Base-by-base conservation (phyloP, 2,888 invertebrate species). In the Eumacrocentrus americanus region DNA sequence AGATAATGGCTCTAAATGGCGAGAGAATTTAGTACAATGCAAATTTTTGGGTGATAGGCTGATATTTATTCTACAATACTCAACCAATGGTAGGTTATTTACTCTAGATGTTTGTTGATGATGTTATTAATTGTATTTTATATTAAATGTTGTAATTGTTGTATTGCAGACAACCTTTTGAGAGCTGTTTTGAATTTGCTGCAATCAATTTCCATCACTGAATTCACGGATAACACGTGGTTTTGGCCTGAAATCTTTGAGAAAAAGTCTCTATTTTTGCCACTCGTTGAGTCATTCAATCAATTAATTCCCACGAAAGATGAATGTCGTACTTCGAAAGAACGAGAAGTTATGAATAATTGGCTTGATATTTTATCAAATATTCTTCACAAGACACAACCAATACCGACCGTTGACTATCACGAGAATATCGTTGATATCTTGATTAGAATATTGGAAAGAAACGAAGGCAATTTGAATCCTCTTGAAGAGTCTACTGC, bases 61-160 rank as follows among this genome's bases (percentile, higher is more conserved):
- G 42, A 85, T 85, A 65, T 92, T 89, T 73, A 90, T 94, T 64
- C 80, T 94, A 59, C 84, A 84, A 57, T 92, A 90, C 78, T 92
- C 92, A 0, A 87, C 88, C 9, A 90, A 89, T 74, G 72, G 76
- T 75, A 66, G 64, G 20, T 50, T 1, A 5, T 35, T 38, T 14
- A 7, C 37, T n/a, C 3, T 29, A 37, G n/a, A n/a, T n/a, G n/a
- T n/a, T n/a, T n/a, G n/a, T n/a, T n/a, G n/a, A n/a, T n/a, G n/a
- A n/a, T n/a, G n/a, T n/a, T n/a, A 18, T 54, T 44, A 55, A 52
- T 12, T 35, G 11, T 9, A 44, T 51, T 44, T 14, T 18, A 1
- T 40, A 44, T 23, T 14, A 42, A 58, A 9, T 3, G 22, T 16
- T 35, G 50, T 51, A 55, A 42, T 23, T 6, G 7, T 48, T 34